A percentile compares a stretch with the other conserved stretches of the same genome.
Evolutionary conservation across 2,797 vertebrate species (phyloP).

Genomic region (Trachurus trachurus): DNA sequence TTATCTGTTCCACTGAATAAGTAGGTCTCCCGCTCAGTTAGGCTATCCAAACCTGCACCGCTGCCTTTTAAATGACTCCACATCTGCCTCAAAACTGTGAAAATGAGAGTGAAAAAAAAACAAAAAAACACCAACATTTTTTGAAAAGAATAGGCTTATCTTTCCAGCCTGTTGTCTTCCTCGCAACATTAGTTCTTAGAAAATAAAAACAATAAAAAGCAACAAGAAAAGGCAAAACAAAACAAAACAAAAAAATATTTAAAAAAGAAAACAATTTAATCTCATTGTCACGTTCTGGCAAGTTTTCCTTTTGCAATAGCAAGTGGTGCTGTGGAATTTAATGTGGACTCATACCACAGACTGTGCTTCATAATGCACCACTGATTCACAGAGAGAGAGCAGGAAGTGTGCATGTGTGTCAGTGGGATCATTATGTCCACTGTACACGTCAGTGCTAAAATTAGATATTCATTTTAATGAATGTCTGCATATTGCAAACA

Average conservation of each 20-base stretch:
- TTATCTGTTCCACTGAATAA: conserved; percentile 52
- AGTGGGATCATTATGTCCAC: background rate
- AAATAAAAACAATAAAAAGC: conserved; percentile 3
- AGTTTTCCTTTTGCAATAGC: conserved; percentile 13
- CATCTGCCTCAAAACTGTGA: background rate
- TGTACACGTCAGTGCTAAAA: conserved; percentile 1
- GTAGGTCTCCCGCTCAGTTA: conserved; percentile 35
- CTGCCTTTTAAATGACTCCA: conserved; percentile 1
- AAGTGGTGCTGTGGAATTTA: conserved; percentile 1
- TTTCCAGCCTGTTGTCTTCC: conserved; percentile 8
- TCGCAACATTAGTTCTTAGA: background rate
- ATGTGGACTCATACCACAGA: background rate
- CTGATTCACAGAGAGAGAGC: background rate
- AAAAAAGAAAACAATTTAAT: conserved; percentile 8
- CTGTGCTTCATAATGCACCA: background rate
- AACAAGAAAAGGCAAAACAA: too few species aligned
- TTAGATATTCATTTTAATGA: conserved; percentile 35
- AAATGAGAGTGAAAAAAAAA: background rate
- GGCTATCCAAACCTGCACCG: conserved; percentile 8
- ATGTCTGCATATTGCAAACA: conserved; percentile 31
- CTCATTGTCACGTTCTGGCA: background rate
- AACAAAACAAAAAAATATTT: too few species aligned
- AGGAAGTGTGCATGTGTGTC: background rate
- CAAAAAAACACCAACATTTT: background rate
- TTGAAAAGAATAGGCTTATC: conserved; percentile 5